These are phyloP conservation scores for Lepus timidus DNA, from an alignment of 2,113 vertebrate species.

Conservation along the genomic window DNA sequence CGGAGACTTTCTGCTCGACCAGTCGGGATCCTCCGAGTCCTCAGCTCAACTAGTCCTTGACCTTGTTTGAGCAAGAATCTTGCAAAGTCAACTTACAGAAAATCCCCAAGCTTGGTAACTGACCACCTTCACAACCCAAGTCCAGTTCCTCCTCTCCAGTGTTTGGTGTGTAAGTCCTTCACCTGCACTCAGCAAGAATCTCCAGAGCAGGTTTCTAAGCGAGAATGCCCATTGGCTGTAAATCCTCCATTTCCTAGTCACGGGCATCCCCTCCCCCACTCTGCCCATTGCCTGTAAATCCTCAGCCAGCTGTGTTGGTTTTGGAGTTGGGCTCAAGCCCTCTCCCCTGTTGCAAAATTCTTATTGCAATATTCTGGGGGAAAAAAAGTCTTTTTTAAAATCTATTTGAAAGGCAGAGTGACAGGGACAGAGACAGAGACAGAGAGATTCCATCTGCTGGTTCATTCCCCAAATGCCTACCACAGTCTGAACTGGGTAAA, in stretches of 20 bases:
- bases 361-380: neutral
- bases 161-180: neutral
- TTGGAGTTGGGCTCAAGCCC: neutral
- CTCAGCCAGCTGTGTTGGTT: neutral
- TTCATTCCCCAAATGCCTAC: too few species aligned
- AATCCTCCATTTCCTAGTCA: neutral
- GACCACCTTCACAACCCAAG: too few species aligned
- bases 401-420: too few species aligned
- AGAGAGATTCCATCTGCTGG: too few species aligned
- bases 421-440: too few species aligned
- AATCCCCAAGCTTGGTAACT: neutral
- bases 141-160: neutral
- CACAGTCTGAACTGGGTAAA: too few species aligned
- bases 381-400: neutral
- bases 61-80: neutral
- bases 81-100: neutral
- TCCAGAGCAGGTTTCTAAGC: neutral
- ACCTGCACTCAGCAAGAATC: constrained; percentile 33
- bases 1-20: neutral
- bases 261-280: neutral
- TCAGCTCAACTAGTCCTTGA: neutral
- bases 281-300: neutral
- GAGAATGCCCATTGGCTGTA: neutral
- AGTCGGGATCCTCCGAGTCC: neutral
- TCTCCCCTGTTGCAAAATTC: neutral